Evolutionary conservation across 1,140 invertebrate species (phyloP).

Genomic region (Platyscapa corneri): DNA sequence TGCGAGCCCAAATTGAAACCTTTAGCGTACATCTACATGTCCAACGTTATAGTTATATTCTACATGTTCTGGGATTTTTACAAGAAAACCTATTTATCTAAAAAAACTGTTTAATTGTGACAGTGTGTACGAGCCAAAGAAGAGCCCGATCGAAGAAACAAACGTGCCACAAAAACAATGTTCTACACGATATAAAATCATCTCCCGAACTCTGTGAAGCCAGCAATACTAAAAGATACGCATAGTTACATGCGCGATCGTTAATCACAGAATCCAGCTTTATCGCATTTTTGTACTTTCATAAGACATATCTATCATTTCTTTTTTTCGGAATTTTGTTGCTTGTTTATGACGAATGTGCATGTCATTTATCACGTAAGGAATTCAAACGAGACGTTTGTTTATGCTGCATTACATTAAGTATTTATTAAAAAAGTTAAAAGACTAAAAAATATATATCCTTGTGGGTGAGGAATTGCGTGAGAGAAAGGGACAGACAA

Average conservation of each 20-base stretch:
- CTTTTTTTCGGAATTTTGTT: not conserved
- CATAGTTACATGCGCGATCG: not conserved
- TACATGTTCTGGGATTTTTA: slow-evolving; percentile 84
- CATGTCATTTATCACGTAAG: not conserved
- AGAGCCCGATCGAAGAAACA: not conserved
- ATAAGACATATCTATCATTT: slow-evolving; percentile 40
- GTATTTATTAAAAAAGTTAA: slow-evolving; percentile 15
- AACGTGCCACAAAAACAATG: slow-evolving; percentile 27
- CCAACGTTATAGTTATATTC: slow-evolving; percentile 79
- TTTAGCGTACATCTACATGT: slow-evolving; percentile 75
- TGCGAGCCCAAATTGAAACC: slow-evolving; percentile 75
- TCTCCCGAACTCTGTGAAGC: not conserved
- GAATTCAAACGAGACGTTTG: not conserved
- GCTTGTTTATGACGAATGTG: no score
- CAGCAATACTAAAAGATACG: not conserved
- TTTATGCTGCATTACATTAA: slow-evolving; percentile 3
- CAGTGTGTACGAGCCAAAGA: not conserved
- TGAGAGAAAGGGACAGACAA: no score
- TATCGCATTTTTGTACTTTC: slow-evolving; percentile 53
- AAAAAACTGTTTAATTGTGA: slow-evolving; percentile 59
- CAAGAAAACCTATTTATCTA: slow-evolving; percentile 73
- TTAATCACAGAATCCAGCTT: not conserved
- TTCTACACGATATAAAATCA: slow-evolving; percentile 7
- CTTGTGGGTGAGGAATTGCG: not conserved
- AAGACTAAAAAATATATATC: not conserved